These are phyloP conservation scores for Ceriagrion tenellum DNA, from an alignment of 2,888 invertebrate species.

Conservation along the genomic window DNA sequence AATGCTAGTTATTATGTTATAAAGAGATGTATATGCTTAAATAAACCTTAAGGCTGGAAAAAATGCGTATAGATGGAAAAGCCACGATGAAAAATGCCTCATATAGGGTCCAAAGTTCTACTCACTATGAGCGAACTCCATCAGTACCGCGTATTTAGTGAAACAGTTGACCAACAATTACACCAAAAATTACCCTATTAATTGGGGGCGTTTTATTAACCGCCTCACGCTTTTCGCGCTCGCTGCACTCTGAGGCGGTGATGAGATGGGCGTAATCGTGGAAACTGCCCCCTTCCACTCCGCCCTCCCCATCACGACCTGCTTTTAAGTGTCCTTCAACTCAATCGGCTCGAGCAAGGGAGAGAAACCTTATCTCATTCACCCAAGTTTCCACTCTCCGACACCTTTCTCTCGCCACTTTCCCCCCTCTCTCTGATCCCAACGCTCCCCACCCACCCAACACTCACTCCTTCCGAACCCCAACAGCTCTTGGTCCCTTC, in stretches of 20 bases:
- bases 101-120: no score
- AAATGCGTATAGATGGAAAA: no score
- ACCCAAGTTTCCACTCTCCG: not conserved
- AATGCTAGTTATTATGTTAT: no score
- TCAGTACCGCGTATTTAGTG: no score
- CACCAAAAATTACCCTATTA: no score
- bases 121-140: no score
- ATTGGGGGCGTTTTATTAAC: not conserved
- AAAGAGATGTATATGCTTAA: no score
- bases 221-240: not conserved
- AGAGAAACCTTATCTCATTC: slow-evolving; percentile 10
- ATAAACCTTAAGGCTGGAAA: no score
- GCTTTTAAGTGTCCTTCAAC: slow-evolving; percentile 28
- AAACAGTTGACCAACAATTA: no score
- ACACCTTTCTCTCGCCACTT: not conserved
- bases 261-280: not conserved
- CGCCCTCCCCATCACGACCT: not conserved
- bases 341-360: slow-evolving; percentile 12
- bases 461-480: not conserved
- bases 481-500: not conserved
- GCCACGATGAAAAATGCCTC: no score
- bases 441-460: not conserved
- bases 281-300: not conserved
- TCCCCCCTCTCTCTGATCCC: not conserved
- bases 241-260: not conserved